Evolutionary conservation across 1,140 invertebrate genomes (phyloP), one percentile per base, ranked within the genome.

Genomic region (Cyrtorhinus lividipennis): DNA sequence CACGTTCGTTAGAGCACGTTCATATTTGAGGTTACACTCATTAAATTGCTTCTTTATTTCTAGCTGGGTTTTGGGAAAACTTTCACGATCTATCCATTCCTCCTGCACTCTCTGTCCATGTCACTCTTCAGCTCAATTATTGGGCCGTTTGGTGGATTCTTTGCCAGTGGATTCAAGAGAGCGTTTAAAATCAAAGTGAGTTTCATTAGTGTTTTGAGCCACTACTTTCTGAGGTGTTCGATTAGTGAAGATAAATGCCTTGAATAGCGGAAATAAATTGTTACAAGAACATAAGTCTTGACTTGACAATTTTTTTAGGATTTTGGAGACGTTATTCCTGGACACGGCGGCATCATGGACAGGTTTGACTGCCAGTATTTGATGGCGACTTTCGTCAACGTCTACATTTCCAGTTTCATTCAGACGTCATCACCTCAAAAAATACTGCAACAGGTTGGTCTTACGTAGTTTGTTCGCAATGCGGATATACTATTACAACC

Each of bases 141-240:
- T 76, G 97, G 95, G 69, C 96, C 96, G 0, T 99, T 99, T 78
- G 97, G 96, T 64, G 96, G 96, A 56, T 99, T 99, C 78, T 99
- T 99, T 78, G 96, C 96, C 56, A 97, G 93, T 72, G 96, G 96
- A 30, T 99, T 99, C 73, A 99, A 99, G 73, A 78, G 96, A 66
- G 96, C 95, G 60, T 98, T 98, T 72, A 98, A 98, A 80, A 96
- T 98, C 65, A 99, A 98, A 81, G 92, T 94, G 77, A 70, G 46
- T n/a, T n/a, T n/a, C n/a, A n/a, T n/a, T n/a, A n/a, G n/a, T n/a
- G n/a, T n/a, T n/a, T n/a, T n/a, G n/a, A n/a, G n/a, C n/a, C n/a
- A n/a, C n/a, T n/a, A n/a, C n/a, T n/a, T n/a, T n/a, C n/a, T n/a
- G n/a, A n/a, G n/a, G n/a, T n/a, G n/a, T n/a, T n/a, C n/a, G n/a